phyloP scores from a whole-genome alignment of 2,113 vertebrate species.

The Capreolus pygargus region DNA sequence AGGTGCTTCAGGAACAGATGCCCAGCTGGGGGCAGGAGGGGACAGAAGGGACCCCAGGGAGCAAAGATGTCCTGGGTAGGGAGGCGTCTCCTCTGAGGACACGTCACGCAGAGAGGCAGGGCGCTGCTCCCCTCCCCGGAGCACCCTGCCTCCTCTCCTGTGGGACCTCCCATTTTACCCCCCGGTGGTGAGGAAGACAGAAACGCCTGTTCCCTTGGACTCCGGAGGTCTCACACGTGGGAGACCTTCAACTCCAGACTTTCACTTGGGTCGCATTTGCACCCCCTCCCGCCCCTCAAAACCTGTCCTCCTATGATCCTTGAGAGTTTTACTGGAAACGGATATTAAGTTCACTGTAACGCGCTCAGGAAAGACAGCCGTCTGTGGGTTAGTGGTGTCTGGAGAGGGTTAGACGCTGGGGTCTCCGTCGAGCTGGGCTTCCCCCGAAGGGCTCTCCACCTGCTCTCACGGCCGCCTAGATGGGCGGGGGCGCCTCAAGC shows the following conservation, averaged over 20 bases:
- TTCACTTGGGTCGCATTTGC: not conserved
- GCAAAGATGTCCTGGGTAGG: rapidly evolving
- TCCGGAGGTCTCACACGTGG: not conserved
- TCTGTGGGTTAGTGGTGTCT: not conserved
- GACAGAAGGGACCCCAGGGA: not conserved
- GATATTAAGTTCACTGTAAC: not conserved
- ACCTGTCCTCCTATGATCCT: not conserved
- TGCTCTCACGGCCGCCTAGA: not conserved
- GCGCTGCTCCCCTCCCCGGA: not conserved
- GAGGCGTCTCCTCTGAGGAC: not conserved
- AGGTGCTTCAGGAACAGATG: not conserved
- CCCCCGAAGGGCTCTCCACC: rapidly evolving
- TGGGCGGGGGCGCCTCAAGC: not conserved
- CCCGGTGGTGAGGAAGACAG: not conserved
- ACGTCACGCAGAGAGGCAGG: rapidly evolving
- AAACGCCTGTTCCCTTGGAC: not conserved
- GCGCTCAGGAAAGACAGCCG: not conserved
- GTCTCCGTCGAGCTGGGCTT: rapidly evolving
- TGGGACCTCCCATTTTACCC: too few relatives aligned
- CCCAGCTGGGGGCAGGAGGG: not conserved
- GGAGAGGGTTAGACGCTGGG: not conserved
- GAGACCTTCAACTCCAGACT: too few relatives aligned
- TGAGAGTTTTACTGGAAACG: not conserved
- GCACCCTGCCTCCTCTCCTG: not conserved
- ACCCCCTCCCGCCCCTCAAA: not conserved